phyloP scores from a whole-genome alignment of 2,113 vertebrate species.

The Dolichotis patagonum region DNA sequence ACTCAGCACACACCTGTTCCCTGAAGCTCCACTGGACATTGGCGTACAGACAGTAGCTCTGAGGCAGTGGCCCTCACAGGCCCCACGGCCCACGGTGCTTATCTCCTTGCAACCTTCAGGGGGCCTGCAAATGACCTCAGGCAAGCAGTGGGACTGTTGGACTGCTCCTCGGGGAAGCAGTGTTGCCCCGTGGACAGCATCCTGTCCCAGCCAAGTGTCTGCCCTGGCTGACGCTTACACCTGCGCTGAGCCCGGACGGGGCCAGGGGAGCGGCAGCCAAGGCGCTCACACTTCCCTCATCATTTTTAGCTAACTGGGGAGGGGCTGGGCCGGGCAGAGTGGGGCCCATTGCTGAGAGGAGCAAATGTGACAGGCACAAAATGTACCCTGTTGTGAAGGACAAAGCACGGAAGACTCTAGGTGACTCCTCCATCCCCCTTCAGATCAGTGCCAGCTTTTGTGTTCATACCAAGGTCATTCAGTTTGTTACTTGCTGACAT shows the following conservation, averaged over 20 bases:
- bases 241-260: not conserved
- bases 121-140: too few species aligned
- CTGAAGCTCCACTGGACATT: too few species aligned
- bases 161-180: not conserved
- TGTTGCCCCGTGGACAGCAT: not conserved
- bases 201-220: not conserved
- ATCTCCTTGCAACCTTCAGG: not conserved
- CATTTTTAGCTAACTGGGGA: not conserved
- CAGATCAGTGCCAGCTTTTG: not conserved
- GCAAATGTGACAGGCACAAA: too few species aligned
- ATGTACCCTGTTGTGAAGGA: not conserved
- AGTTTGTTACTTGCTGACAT: not conserved
- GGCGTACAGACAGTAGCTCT: not conserved
- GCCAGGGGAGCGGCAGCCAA: not conserved
- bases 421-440: fast-evolving
- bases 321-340: fast-evolving
- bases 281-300: not conserved
- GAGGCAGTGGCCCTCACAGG: not conserved
- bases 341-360: too few species aligned
- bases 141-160: not conserved
- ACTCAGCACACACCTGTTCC: not conserved
- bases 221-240: not conserved
- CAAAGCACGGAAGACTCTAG: not conserved
- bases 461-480: not conserved
- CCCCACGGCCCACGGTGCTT: not conserved